Base-by-base conservation (phyloP, 2,113 vertebrate genomes). In the Steatornis caripensis region DNA sequence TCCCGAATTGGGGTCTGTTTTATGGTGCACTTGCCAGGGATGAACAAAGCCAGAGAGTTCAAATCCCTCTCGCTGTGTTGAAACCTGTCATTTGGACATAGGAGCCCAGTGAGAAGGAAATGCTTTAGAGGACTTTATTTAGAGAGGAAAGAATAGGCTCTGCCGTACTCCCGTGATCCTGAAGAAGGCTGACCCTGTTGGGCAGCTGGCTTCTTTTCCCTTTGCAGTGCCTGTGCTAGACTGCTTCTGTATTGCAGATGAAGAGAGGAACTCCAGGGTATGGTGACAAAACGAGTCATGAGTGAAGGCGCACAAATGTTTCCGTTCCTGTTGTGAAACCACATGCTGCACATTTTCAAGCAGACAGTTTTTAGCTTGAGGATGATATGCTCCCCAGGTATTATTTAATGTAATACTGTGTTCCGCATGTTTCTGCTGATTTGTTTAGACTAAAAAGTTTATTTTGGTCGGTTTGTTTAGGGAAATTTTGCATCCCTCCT, bases 301-400 rank as follows among this genome's bases (percentile, higher is more conserved):
- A 97, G 66, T 92, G 34, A 94, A 94, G 96, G 95, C 90, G 92
- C 95, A 95, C 74, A 79, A 91, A 89, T 54, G 34, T 96, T 97
- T 95, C 95, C 1, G 0, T 71, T 95, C 97, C 94, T 97, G 74
- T 94, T 96, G 95, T 81, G 75, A 97, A 97, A 91, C 82, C 94
- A 79, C 88, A 86, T 87, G 96, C 69, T 81, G 66, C 64, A 46
- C 2, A 0, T 93, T 79, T 95, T 78, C 84, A 84, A 79, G 78
- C 86, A 71, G 87, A 58, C 62, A 30, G n/a, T 30, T 94, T 96
- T 89, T 91, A 92, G 85, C 83, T 88, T 61, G 72, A 87, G 77
- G 90, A 81, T 90, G 51, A 93, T 87, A 3, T 0, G 3, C 90
- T 96, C 85, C 78, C 72, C 53, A 95, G 94, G 96, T 97, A 93